phyloP scores from a whole-genome alignment of 2,113 vertebrate species.

The Oryzias celebensis region DNA sequence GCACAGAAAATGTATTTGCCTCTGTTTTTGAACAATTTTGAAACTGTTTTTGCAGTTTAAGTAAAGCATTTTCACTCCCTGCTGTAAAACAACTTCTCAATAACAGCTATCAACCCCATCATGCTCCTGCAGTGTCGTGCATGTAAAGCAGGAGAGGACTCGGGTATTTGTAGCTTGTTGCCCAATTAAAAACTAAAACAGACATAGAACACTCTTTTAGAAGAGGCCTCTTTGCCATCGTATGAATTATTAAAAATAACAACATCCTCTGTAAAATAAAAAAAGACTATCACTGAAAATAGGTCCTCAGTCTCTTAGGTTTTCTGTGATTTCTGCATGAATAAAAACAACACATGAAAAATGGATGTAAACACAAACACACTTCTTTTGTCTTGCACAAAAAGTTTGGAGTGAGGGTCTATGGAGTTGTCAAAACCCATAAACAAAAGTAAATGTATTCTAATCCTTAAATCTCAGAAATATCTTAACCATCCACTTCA shows the following conservation, averaged over 20 bases:
- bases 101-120: slow-evolving; percentile 8
- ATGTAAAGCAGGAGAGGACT: no score
- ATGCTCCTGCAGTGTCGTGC: background rate
- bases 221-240: no score
- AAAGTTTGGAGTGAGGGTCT: background rate
- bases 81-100: background rate
- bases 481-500: no score
- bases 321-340: background rate
- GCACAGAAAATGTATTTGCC: background rate
- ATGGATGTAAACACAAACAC: background rate
- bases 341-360: background rate
- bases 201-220: slow-evolving; percentile 7
- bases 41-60: background rate
- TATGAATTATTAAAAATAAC: slow-evolving; percentile 21
- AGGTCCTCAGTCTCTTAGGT: background rate
- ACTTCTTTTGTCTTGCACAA: background rate
- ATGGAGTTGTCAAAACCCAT: slow-evolving; percentile 17
- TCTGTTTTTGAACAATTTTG: background rate
- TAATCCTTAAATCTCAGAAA: no score
- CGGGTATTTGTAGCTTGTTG: background rate
- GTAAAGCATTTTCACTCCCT: background rate
- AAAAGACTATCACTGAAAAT: background rate
- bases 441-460: no score
- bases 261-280: slow-evolving; percentile 9
- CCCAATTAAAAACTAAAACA: slow-evolving; percentile 2